phyloP scores from a whole-genome alignment of 2,888 invertebrate genomes.

The Meteorus colon region DNA sequence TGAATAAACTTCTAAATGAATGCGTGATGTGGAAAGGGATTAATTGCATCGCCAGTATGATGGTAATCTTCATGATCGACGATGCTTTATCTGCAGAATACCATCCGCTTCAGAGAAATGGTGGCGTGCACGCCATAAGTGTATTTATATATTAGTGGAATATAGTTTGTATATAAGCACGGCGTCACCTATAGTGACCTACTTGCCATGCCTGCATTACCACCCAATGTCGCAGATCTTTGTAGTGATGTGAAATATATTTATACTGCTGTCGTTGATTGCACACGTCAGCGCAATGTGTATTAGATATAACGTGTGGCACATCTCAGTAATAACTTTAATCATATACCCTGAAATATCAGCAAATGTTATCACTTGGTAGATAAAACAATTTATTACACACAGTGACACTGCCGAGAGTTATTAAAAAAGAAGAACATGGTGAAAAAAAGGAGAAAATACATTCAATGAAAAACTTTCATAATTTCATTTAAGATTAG shows the following conservation, averaged over 20 bases:
- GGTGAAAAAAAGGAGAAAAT: not conserved
- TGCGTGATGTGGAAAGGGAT: constrained; percentile 3
- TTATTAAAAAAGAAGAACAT: not conserved
- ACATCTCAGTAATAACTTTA: constrained; percentile 19
- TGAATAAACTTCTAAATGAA: constrained; percentile 22
- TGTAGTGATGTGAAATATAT: constrained; percentile 7
- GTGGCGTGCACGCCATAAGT: constrained; percentile 20
- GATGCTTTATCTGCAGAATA: constrained; percentile 45
- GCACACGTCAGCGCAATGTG: constrained; percentile 54
- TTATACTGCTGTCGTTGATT: constrained; percentile 52
- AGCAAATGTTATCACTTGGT: not conserved
- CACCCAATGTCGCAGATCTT: constrained; percentile 6
- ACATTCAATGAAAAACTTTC: not conserved
- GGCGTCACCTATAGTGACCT: constrained; percentile 19
- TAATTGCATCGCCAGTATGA: constrained; percentile 32
- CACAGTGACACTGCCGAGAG: not conserved
- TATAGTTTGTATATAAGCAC: not conserved
- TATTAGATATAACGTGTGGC: constrained; percentile 10
- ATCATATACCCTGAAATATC: not conserved
- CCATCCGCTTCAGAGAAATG: constrained; percentile 32
- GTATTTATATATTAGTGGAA: constrained; percentile 13
- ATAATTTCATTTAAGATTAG: not conserved
- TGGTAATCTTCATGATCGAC: constrained; percentile 47
- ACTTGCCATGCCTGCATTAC: constrained; percentile 37
- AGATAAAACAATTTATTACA: not conserved